These are phyloP conservation scores for Eleginops maclovinus DNA, from an alignment of 2,113 vertebrate genomes.

Conservation along the genomic window DNA sequence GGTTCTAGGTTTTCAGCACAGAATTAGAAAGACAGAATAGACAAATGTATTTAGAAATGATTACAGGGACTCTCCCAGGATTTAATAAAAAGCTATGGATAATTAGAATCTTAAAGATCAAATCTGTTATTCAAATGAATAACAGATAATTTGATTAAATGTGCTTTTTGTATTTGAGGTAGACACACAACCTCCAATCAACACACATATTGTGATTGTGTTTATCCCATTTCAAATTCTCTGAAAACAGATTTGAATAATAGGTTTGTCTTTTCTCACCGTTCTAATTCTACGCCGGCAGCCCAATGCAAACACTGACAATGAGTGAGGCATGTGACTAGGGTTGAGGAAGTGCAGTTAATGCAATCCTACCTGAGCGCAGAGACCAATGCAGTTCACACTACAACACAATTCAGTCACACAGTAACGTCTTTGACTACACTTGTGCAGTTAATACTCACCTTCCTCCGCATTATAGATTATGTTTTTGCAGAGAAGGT, in stretches of 20 bases:
- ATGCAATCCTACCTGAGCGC: constrained; percentile 62
- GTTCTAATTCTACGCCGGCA: constrained; percentile 50
- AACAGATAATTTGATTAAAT: not conserved
- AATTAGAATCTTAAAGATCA: not conserved
- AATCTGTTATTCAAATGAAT: not conserved
- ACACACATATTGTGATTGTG: not conserved
- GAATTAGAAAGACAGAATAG: constrained; percentile 67
- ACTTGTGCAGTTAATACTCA: constrained; percentile 78
- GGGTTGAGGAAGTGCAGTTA: constrained; percentile 39
- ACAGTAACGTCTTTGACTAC: constrained; percentile 39
- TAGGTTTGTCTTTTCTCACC: constrained; percentile 32
- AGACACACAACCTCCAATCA: not conserved
- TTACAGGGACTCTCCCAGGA: not conserved
- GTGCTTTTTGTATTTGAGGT: not conserved
- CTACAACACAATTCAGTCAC: constrained; percentile 58
- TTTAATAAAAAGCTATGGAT: not conserved
- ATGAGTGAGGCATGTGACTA: constrained; percentile 58
- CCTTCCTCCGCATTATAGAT: constrained; percentile 95
- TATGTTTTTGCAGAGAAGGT: constrained; percentile 99
- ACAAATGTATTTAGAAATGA: not conserved
- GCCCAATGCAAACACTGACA: constrained; percentile 43
- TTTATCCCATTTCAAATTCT: not conserved
- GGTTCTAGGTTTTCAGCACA: constrained; percentile 19
- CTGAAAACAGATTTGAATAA: not conserved
- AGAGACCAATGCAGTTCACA: constrained; percentile 45